Conservation (phyloP, 2,113 vertebrate genomes). For the Clinocottus analis region DNA sequence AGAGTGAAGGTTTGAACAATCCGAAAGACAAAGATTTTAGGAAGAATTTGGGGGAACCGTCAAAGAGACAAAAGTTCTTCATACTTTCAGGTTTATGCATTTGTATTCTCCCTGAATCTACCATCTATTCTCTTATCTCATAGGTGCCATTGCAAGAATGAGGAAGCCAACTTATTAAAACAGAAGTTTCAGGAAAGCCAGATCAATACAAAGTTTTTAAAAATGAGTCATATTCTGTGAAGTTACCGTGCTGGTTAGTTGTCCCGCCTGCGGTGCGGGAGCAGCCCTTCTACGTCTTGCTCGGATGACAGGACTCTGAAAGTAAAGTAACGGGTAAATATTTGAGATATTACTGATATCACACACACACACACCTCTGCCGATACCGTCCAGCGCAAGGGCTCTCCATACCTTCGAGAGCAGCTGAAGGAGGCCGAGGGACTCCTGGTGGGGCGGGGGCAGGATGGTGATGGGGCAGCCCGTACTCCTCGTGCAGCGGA, state of each 20-base stretch:
- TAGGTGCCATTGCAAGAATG: neutral
- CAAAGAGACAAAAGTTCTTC: neutral
- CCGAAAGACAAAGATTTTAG: neutral
- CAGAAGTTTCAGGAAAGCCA: neutral
- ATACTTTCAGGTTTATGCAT: neutral
- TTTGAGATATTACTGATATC: no score
- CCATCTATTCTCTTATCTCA: neutral
- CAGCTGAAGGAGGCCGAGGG: slow-evolving; percentile 81
- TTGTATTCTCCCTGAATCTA: neutral
- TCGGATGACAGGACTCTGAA: slow-evolving; percentile 40
- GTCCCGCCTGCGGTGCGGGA: neutral
- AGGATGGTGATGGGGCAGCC: slow-evolving; percentile 75
- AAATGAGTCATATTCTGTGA: neutral
- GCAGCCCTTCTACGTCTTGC: slow-evolving; percentile 45
- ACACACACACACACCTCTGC: neutral
- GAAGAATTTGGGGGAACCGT: neutral
- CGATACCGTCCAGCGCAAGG: neutral
- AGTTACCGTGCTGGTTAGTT: slow-evolving; percentile 43
- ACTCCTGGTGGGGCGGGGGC: slow-evolving; percentile 75
- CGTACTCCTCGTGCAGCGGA: slow-evolving; percentile 61
- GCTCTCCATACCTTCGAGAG: slow-evolving; percentile 67
- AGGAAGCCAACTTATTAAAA: neutral
- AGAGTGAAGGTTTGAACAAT: neutral
- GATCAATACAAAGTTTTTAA: neutral
- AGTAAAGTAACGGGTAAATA: neutral